Evolutionary conservation across 2,113 vertebrate genomes (phyloP).

Genomic region (Rana temporaria): DNA sequence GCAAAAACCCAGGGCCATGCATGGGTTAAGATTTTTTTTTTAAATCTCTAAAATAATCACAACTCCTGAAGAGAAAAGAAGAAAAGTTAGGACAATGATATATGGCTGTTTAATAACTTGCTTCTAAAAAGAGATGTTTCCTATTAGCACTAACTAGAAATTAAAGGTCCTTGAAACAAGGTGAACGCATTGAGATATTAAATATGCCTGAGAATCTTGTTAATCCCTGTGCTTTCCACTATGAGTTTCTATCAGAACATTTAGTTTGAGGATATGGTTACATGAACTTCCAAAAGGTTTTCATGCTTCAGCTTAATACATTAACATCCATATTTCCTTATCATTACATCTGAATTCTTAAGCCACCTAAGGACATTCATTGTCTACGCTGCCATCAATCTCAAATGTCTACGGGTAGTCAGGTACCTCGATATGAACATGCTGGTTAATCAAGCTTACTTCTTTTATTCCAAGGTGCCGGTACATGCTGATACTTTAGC

Average conservation of each 20-base stretch:
- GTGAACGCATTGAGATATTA: background rate
- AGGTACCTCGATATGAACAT: background rate
- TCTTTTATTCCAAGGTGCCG: background rate
- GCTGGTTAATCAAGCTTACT: slow-evolving; percentile 20
- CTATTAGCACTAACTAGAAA: background rate
- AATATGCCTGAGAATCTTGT: background rate
- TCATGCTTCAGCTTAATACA: slow-evolving; percentile 36
- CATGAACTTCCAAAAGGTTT: slow-evolving; percentile 14
- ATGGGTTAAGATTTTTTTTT: too few species aligned
- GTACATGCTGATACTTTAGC: slow-evolving; percentile 52
- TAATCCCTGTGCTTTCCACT: background rate
- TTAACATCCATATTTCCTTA: slow-evolving; percentile 29
- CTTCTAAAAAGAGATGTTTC: background rate
- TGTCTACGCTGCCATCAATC: background rate
- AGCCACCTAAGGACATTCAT: slow-evolving; percentile 27
- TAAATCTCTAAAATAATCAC: background rate
- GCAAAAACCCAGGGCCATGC: too few species aligned
- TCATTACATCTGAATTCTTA: slow-evolving; percentile 37
- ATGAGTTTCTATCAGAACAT: slow-evolving; percentile 22
- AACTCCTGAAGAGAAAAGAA: background rate
- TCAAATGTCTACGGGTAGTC: background rate
- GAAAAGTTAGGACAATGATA: too few species aligned
- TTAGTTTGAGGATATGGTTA: slow-evolving; percentile 2
- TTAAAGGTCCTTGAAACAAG: slow-evolving; percentile 6
- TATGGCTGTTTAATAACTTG: background rate